Conservation (phyloP, 2,888 invertebrate species). For the Philopedon plagiatum region DNA sequence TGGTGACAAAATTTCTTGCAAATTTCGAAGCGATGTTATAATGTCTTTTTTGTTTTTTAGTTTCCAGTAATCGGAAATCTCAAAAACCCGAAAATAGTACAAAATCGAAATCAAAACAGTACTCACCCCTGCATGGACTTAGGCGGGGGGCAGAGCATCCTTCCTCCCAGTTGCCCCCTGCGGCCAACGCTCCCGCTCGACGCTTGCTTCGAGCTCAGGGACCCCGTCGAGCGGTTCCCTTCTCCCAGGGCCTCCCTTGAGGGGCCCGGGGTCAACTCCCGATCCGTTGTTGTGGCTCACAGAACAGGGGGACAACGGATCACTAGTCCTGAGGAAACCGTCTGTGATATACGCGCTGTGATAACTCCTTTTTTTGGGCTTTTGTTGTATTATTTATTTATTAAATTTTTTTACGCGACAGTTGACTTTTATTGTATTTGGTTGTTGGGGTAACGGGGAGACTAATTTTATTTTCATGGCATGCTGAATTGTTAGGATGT, state of each 20-base stretch:
- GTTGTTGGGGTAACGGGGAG: not conserved
- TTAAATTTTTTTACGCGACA: slow-evolving; percentile 17
- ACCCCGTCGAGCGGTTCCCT: slow-evolving; percentile 14
- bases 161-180: slow-evolving; percentile 4
- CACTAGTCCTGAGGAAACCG: slow-evolving; percentile 11
- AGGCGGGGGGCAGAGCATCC: slow-evolving; percentile 40
- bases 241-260: slow-evolving; percentile 18
- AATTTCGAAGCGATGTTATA: too few species aligned
- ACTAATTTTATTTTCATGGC: slow-evolving; percentile 1
- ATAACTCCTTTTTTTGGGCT: not conserved
- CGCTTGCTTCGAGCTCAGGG: slow-evolving; percentile 12
- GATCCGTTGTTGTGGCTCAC: slow-evolving; percentile 16
- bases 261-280: slow-evolving; percentile 4
- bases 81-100: not conserved
- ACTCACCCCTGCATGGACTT: slow-evolving; percentile 34
- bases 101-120: not conserved
- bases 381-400: slow-evolving; percentile 12
- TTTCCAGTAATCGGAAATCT: not conserved
- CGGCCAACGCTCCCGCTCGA: not conserved
- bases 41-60: not conserved
- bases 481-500: not conserved
- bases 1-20: too few species aligned
- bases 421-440: slow-evolving; percentile 19
- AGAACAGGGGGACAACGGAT: not conserved
- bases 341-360: slow-evolving; percentile 26